These are phyloP conservation scores for Isoperla grammatica DNA, from an alignment of 2,888 invertebrate species.

Conservation along the genomic window DNA sequence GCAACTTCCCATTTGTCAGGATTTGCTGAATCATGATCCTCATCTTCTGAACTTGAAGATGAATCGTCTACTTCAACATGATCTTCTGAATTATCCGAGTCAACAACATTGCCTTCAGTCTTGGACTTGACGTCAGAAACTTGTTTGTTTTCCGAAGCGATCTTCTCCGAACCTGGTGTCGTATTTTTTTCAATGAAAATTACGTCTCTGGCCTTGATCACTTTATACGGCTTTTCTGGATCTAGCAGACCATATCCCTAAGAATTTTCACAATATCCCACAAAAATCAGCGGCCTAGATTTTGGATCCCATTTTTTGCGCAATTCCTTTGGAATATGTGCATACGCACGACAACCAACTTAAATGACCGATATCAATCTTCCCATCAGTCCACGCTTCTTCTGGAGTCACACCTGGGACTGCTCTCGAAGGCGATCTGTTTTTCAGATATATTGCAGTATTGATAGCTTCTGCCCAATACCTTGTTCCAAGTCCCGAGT, in stretches of 20 bases:
- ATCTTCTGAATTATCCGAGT: no score
- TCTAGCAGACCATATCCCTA: constrained; percentile 29
- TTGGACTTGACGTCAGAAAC: no score
- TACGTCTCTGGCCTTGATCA: neutral
- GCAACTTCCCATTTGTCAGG: no score
- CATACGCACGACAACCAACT: constrained; percentile 20
- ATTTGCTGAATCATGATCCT: no score
- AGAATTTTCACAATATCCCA: constrained; percentile 29
- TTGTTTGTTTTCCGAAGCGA: no score
- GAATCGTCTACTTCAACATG: no score
- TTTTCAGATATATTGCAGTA: constrained; percentile 31
- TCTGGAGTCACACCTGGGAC: constrained; percentile 7
- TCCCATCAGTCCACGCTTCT: constrained; percentile 19
- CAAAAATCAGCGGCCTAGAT: constrained; percentile 23
- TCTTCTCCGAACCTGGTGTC: neutral
- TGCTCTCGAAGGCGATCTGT: constrained; percentile 31
- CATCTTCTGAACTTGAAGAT: no score
- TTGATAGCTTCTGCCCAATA: constrained; percentile 33
- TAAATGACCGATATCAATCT: constrained; percentile 15
- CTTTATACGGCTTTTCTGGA: constrained; percentile 11
- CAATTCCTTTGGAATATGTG: constrained; percentile 26
- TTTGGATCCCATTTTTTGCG: constrained; percentile 28
- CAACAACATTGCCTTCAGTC: no score
- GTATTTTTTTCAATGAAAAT: neutral
- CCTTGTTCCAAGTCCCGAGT: neutral